These are phyloP conservation scores for Bostrychus sinensis DNA, from an alignment of 2,113 vertebrate genomes.

Conservation along the genomic window DNA sequence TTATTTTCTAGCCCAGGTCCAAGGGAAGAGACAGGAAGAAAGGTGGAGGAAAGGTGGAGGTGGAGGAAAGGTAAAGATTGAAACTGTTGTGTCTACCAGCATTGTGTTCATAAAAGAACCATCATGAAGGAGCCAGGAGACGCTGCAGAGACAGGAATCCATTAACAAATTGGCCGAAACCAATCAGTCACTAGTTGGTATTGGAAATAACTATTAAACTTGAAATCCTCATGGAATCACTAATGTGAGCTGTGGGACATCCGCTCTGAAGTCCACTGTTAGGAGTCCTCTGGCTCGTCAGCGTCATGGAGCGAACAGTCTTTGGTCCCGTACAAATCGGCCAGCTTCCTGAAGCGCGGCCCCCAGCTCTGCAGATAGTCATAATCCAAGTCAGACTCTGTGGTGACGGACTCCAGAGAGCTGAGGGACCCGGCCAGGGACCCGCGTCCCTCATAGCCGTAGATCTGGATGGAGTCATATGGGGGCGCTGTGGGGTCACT, in stretches of 20 bases:
- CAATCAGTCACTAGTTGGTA: conserved; percentile 46
- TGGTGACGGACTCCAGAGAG: conserved; percentile 95
- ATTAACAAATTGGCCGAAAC: conserved; percentile 51
- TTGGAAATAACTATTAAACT: conserved; percentile 31
- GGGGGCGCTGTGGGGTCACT: conserved; percentile 94
- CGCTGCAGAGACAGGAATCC: conserved; percentile 30
- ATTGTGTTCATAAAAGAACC: conserved; percentile 45
- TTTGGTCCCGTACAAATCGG: conserved; percentile 99
- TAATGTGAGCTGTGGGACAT: conserved; percentile 51
- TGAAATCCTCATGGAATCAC: conserved; percentile 63
- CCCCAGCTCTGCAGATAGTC: conserved; percentile 99
- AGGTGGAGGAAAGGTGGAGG: conserved; percentile 15
- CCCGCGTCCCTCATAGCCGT: conserved; percentile 95
- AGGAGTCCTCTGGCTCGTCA: conserved; percentile 82
- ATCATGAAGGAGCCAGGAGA: conserved; percentile 33
- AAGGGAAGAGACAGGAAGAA: conserved; percentile 41
- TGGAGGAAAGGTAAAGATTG: conserved; percentile 12
- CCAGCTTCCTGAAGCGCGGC: conserved; percentile 98
- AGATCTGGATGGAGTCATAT: conserved; percentile 99
- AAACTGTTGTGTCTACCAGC: conserved; percentile 29
- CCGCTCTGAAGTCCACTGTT: conserved; percentile 78
- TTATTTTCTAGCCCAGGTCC: conserved; percentile 49
- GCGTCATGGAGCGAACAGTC: conserved; percentile 81
- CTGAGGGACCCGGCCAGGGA: conserved; percentile 96
- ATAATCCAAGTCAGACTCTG: conserved; percentile 98